Evolutionary conservation across 2,888 invertebrate genomes (phyloP).

Genomic region (Agrochola macilenta): DNA sequence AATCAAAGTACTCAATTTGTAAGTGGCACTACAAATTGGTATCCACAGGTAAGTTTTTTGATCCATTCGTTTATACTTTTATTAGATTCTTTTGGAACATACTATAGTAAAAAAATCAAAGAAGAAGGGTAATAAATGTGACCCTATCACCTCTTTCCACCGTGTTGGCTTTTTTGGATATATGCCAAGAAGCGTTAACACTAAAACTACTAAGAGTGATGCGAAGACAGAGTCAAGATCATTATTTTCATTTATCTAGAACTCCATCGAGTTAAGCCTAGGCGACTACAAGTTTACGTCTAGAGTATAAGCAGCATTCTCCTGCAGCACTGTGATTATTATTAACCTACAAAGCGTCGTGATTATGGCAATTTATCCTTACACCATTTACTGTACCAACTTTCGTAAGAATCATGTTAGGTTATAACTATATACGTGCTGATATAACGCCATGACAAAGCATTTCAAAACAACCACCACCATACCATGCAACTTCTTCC

Average conservation of each 20-base stretch:
- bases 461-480: conserved; percentile 6
- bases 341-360: neutral
- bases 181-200: conserved; percentile 1
- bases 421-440: neutral
- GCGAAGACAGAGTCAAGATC: neutral
- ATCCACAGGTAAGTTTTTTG: neutral
- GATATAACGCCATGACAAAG: conserved; percentile 6
- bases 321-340: neutral
- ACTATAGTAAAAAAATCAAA: neutral
- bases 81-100: neutral
- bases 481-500: neutral
- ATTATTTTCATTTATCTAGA: conserved; percentile 15
- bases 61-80: neutral
- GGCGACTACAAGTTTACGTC: neutral
- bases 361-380: neutral
- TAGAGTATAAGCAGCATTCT: neutral
- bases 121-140: neutral
- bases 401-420: neutral
- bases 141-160: neutral
- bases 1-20: neutral
- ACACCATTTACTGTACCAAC: neutral
- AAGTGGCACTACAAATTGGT: neutral
- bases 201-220: conserved; percentile 2
- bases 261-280: neutral
- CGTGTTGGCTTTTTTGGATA: neutral